Percentiles rank a stretch among this genome's conserved stretches.
These are phyloP conservation scores for Cynoglossus semilaevis DNA, from an alignment of 2,113 vertebrate genomes.

Conservation along the genomic window DNA sequence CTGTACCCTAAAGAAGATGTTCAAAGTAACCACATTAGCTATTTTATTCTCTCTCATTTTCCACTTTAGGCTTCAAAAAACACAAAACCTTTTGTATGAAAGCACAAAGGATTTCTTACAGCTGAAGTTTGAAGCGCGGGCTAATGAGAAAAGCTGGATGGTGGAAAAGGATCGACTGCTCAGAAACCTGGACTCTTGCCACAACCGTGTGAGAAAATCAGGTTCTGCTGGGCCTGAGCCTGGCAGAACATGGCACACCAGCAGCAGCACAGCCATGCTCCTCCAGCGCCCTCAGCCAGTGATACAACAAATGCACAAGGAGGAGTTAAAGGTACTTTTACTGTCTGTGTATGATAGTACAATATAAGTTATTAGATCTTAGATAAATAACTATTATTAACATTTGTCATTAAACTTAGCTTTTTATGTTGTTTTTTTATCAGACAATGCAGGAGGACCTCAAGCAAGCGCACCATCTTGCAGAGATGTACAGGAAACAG, in stretches of 20 bases:
- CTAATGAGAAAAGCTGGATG: constrained; percentile 90
- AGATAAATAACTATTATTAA: background rate
- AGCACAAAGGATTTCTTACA: constrained; percentile 91
- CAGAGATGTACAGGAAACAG: constrained; percentile 92
- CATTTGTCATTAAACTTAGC: background rate
- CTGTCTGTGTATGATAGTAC: background rate
- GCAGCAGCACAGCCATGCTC: constrained; percentile 23
- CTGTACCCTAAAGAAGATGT: too few species aligned
- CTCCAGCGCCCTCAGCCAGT: constrained; percentile 53
- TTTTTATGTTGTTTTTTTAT: constrained; percentile 5
- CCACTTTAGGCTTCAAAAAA: constrained; percentile 79
- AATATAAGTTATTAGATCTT: background rate
- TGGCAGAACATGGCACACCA: constrained; percentile 18
- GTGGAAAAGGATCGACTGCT: constrained; percentile 87
- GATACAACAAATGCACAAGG: constrained; percentile 64
- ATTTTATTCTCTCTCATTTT: background rate
- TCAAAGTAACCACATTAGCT: background rate
- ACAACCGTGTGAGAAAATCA: constrained; percentile 55
- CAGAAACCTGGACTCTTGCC: constrained; percentile 75
- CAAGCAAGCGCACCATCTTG: constrained; percentile 81
- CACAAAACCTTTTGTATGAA: constrained; percentile 87
- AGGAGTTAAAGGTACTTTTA: constrained; percentile 81
- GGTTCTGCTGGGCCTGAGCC: constrained; percentile 28
- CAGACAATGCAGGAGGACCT: constrained; percentile 85
- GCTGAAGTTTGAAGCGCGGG: constrained; percentile 83